Evolutionary conservation across 1,140 invertebrate genomes (phyloP).

Genomic region (Listronotus oregonensis): DNA sequence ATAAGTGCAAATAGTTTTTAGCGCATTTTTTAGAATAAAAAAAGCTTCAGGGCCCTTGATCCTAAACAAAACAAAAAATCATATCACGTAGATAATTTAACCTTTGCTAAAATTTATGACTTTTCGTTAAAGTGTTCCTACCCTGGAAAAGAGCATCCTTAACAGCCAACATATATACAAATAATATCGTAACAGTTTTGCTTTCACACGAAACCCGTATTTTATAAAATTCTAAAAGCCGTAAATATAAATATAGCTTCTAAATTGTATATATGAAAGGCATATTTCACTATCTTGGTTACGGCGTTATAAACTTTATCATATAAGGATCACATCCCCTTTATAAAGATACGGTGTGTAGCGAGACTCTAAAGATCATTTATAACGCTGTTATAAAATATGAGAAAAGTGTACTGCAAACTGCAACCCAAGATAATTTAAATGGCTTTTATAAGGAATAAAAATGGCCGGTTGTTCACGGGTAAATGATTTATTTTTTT

Average conservation of each 20-base stretch:
- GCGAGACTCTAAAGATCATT: conserved; percentile 7
- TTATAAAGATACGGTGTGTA: conserved; percentile 15
- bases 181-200: neutral
- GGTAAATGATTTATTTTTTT: too few species aligned
- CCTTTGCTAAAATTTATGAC: too few species aligned
- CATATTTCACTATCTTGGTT: conserved; percentile 5
- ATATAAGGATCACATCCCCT: conserved; percentile 10
- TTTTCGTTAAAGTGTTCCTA: neutral
- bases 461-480: neutral
- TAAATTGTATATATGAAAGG: conserved; percentile 13
- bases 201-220: neutral
- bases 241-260: conserved; percentile 15
- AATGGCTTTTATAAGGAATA: conserved; percentile 3
- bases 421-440: neutral
- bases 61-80: too few species aligned
- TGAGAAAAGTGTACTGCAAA: neutral
- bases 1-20: too few species aligned
- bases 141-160: neutral
- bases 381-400: conserved; percentile 4
- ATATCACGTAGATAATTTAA: too few species aligned
- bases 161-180: neutral
- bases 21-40: too few species aligned
- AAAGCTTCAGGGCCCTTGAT: too few species aligned
- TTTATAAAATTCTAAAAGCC: neutral
- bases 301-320: conserved; percentile 10